These are phyloP conservation scores for Drosophila simulans DNA, from an alignment of 1,140 invertebrate species.

Conservation along the genomic window DNA sequence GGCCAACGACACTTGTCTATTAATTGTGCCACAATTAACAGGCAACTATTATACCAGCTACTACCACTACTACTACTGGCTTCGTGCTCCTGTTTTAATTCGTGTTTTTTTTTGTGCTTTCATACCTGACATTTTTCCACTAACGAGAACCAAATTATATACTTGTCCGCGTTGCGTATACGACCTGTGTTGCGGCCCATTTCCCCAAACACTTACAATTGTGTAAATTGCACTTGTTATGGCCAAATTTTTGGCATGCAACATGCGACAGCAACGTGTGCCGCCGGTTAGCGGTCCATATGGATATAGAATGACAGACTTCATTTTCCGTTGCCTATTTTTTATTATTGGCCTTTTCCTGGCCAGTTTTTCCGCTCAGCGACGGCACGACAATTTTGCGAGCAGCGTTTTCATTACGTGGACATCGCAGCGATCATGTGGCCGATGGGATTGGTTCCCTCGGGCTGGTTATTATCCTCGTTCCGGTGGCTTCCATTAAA, in stretches of 20 bases:
- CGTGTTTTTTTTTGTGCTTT: not conserved
- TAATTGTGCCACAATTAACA: conserved; percentile 69
- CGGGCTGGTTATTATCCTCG: conserved; percentile 11
- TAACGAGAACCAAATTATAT: conserved; percentile 53
- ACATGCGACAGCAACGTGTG: conserved; percentile 86
- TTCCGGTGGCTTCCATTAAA: conserved; percentile 34
- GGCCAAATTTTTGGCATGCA: conserved; percentile 88
- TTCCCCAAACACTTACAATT: conserved; percentile 86
- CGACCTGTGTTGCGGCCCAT: conserved; percentile 17
- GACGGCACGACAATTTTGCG: conserved; percentile 44
- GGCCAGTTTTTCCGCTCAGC: conserved; percentile 25
- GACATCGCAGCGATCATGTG: conserved; percentile 46
- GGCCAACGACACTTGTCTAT: conserved; percentile 47
- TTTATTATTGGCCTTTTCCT: conserved; percentile 3
- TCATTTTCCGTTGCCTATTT: conserved; percentile 83
- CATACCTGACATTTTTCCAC: conserved; percentile 4
- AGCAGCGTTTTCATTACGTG: conserved; percentile 66
- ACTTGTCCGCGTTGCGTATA: conserved; percentile 57
- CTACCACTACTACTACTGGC: conserved; percentile 18
- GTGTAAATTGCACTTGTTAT: conserved; percentile 88
- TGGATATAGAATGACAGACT: conserved; percentile 85
- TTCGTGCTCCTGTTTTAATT: conserved; percentile 11
- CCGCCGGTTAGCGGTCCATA: conserved; percentile 84
- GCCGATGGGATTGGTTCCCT: conserved; percentile 15
- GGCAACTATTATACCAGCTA: conserved; percentile 33